Percentiles rank a stretch among this genome's conserved stretches.
phyloP scores from a whole-genome alignment of 2,888 invertebrate genomes.

The Napeogenes inachia region DNA sequence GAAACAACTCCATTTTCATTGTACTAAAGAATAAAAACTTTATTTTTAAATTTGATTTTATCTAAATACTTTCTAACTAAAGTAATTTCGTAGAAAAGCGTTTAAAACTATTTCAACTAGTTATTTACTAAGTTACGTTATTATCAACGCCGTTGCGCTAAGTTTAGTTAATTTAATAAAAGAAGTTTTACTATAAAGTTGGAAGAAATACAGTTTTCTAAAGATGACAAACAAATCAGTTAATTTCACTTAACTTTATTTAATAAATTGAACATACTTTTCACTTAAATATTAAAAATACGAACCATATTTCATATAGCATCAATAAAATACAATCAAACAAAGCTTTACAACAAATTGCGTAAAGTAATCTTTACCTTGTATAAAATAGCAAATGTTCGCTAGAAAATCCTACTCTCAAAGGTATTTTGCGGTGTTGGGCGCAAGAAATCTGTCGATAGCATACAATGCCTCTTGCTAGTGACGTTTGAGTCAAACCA shows the following conservation, averaged over 20 bases:
- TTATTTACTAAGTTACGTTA: background rate
- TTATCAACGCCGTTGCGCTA: background rate
- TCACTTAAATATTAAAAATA: too few species aligned
- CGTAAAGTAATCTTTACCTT: background rate
- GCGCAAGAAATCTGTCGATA: constrained; percentile 17
- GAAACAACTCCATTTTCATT: background rate
- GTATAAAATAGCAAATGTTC: constrained; percentile 8
- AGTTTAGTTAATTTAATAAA: constrained; percentile 12
- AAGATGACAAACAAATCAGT: background rate
- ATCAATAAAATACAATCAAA: background rate
- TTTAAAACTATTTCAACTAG: constrained; percentile 1
- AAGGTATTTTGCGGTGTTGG: constrained; percentile 13
- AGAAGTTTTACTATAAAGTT: constrained; percentile 6
- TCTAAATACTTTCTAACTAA: constrained; percentile 4
- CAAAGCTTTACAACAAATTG: too few species aligned
- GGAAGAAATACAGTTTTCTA: background rate
- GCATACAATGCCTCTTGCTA: constrained; percentile 4
- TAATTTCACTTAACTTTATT: background rate
- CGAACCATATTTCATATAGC: background rate
- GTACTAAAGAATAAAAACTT: background rate
- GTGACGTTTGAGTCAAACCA: too few species aligned
- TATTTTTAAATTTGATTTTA: constrained; percentile 3
- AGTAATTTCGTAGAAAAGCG: background rate
- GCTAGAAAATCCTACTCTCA: constrained; percentile 11
- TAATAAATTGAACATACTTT: too few species aligned